A percentile compares a stretch with the other conserved stretches of the same genome.
These are phyloP conservation scores for Elanoides forficatus DNA, from an alignment of 2,113 vertebrate genomes.

Conservation along the genomic window DNA sequence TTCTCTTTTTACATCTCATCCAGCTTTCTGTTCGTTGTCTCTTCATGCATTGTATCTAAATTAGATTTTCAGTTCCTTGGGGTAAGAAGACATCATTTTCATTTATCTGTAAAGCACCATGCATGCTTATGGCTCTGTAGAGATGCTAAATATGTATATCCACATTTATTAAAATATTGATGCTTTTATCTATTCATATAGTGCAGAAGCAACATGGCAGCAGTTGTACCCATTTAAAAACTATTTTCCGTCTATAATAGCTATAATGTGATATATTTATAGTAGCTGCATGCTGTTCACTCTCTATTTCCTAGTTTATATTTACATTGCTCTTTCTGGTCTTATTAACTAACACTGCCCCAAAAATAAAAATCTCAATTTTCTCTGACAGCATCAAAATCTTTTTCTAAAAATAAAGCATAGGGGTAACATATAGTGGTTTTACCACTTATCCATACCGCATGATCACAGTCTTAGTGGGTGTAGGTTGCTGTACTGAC, in stretches of 20 bases:
- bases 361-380: neutral
- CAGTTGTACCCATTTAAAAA: neutral
- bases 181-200: constrained; percentile 16
- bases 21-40: neutral
- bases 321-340: neutral
- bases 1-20: neutral
- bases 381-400: neutral
- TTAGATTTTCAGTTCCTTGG: constrained; percentile 32
- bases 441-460: neutral
- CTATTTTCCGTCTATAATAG: neutral
- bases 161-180: constrained; percentile 24
- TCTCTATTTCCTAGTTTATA: neutral
- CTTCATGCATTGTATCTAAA: constrained; percentile 38
- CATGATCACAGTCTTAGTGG: neutral
- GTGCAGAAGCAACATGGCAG: constrained; percentile 6
- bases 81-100: constrained; percentile 27
- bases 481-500: neutral
- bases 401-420: neutral
- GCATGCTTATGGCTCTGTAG: neutral
- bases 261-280: neutral
- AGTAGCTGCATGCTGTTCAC: neutral
- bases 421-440: neutral
- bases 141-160: constrained; percentile 23
- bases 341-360: neutral
- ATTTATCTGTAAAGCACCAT: constrained; percentile 38